Base-by-base conservation (phyloP, 1,140 invertebrate species). In the Drosophila albomicans region DNA sequence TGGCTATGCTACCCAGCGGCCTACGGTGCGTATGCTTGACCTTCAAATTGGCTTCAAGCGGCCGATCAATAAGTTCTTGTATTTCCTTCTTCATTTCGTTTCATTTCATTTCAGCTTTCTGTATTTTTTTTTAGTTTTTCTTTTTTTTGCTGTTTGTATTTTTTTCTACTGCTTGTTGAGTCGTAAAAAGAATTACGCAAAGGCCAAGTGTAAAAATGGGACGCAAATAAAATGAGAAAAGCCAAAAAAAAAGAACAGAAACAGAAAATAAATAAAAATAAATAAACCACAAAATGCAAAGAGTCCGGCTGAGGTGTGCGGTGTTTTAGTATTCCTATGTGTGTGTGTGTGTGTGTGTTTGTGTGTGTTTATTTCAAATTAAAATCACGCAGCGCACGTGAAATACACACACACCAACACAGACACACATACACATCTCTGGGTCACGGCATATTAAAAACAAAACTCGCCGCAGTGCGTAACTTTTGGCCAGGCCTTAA, bases 321-420 rank as follows among this genome's bases (percentile, higher is more conserved):
- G 41, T 43, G 41, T 43, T 3, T 4, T 1, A 20, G 20, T 20
- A 1, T 20, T 4, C 3, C 3, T 25, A 4, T 64, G 30, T 48
- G 63, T 28, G 32, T 13, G 25, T 35, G 25, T 48, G 16, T 46
- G 59, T 68, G 49, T 65, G 54, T 56, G 38, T 16, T 3, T 25
- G 20, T 25, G 20, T 30, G 38, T 61, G 79, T 80, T 81, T 86
- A 65, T 84, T 84, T 88, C 85, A 88, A 88, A 88, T 88, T 88
- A 89, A 88, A 88, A 89, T 88, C 84, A 88, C 80, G 81, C 85
- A 88, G 77, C 74, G 61, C 84, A 88, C 78, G 85, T 84, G 84
- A 81, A 84, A 61, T 45, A 56, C 54, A 56, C 54, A 46, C 57
- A 70, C 77, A 77, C 71, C 64, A 16, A 78, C 45, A 58, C 15